These are phyloP conservation scores for Volucella zonaria DNA, from an alignment of 2,888 invertebrate genomes.

Conservation along the genomic window DNA sequence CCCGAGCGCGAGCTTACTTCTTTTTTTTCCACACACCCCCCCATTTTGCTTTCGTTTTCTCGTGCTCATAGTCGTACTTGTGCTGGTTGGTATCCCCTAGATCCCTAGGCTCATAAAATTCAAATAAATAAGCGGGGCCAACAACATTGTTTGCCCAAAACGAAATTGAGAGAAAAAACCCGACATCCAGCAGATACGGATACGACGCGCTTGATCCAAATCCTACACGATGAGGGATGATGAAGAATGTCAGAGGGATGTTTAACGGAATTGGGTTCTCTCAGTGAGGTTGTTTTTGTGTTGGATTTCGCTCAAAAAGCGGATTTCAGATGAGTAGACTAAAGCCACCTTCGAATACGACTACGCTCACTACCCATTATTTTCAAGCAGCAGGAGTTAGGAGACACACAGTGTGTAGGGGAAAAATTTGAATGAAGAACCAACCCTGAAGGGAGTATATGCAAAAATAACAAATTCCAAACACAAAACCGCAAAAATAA, in stretches of 20 bases:
- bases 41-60: background rate
- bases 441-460: constrained; percentile 58
- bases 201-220: background rate
- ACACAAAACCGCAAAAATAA: constrained; percentile 72
- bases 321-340: constrained; percentile 3
- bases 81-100: constrained; percentile 13
- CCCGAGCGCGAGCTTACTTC: constrained; percentile 11
- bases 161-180: constrained; percentile 72
- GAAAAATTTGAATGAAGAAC: constrained; percentile 41
- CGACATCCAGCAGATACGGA: constrained; percentile 31
- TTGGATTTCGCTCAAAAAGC: constrained; percentile 16
- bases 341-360: background rate
- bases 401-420: background rate
- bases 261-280: constrained; percentile 20
- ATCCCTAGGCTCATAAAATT: constrained; percentile 72
- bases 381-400: background rate
- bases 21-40: background rate
- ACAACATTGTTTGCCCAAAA: constrained; percentile 68
- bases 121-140: constrained; percentile 67
- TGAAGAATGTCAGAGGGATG: constrained; percentile 16
- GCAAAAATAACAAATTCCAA: constrained; percentile 72
- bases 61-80: background rate
- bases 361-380: background rate
- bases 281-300: constrained; percentile 15
- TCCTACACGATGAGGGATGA: background rate